Evolutionary conservation across 2,888 invertebrate species (phyloP), one percentile per base, ranked within the genome.

Genomic region (Drosophila anceps): DNA sequence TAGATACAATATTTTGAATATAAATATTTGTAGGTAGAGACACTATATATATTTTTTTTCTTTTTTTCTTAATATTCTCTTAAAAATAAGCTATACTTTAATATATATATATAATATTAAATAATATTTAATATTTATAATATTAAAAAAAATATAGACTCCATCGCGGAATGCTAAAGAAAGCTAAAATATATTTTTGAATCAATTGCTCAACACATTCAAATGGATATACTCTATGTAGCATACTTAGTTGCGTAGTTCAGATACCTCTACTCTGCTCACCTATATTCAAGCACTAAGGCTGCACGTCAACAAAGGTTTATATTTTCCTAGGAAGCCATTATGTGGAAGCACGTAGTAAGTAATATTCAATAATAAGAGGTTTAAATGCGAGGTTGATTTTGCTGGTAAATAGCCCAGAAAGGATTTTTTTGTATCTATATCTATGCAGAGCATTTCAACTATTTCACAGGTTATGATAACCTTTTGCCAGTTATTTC

Each of bases 331-430:
- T n/a, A 53, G 60, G 59, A 76, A 66, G 58, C 46, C 62, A 73
- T 73, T 67, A 81, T 81, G 77, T 65, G 53, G 54, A 61, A 68
- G 64, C 73, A 73, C 81, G 67, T 81, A 65, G 70, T 33, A 48
- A 65, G 70, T 73, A 73, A 81, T 77, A 84, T 88, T 75, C 67
- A 82, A 75, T 88, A 84, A 82, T 68, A 85, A 70, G 46, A 68
- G 31, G 43, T 33, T 37, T 35, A 44, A 44, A 13, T 39, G 12
- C 41, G 53, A 18, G 29, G n/a, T 44, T 18, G 20, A 9, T 15
- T 44, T 24, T 24, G 18, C 29, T 33, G 18, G 18, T n/a, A 18
- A 53, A n/a, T 15, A 20, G 1, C 20, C 39, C 7, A 29, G 24
- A 65, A 67, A 46, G 24, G 35, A 12, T 24, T 51, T 15, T 35